These are phyloP conservation scores for Malurus splendens DNA, from an alignment of 2,797 vertebrate genomes.

Conservation along the genomic window DNA sequence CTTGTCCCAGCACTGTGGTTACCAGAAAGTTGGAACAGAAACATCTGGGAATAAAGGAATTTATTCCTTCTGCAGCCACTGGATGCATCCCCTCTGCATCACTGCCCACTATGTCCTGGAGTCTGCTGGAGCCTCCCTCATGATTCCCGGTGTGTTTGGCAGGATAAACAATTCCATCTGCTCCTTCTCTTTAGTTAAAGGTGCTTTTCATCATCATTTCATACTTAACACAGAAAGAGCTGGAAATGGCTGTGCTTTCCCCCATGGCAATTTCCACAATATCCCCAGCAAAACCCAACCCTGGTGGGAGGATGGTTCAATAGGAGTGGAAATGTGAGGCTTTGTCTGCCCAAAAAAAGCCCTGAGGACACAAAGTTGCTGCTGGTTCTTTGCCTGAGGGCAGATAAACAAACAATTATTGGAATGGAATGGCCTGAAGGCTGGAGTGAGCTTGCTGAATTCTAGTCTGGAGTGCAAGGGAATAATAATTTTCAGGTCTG, in stretches of 20 bases:
- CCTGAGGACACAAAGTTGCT: neutral
- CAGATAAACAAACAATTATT: neutral
- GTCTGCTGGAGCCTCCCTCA: neutral
- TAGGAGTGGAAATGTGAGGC: neutral
- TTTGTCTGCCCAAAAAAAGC: neutral
- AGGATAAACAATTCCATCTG: neutral
- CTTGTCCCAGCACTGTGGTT: fast-evolving
- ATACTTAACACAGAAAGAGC: neutral
- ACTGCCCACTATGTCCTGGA: fast-evolving
- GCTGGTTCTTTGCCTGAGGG: neutral
- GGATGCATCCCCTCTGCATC: neutral
- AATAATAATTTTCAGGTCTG: neutral
- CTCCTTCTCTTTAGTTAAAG: neutral
- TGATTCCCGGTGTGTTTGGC: neutral
- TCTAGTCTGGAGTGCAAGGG: neutral
- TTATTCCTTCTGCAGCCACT: neutral
- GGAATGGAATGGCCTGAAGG: neutral
- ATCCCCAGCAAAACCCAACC: neutral
- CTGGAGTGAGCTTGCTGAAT: neutral
- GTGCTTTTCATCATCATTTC: neutral
- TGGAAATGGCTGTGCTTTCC: neutral
- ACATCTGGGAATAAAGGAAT: neutral
- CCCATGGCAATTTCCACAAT: neutral
- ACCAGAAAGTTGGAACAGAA: neutral
- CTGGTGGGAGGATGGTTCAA: neutral